Base-by-base conservation (phyloP, 1,140 invertebrate genomes). In the Himalopsyche phryganea region DNA sequence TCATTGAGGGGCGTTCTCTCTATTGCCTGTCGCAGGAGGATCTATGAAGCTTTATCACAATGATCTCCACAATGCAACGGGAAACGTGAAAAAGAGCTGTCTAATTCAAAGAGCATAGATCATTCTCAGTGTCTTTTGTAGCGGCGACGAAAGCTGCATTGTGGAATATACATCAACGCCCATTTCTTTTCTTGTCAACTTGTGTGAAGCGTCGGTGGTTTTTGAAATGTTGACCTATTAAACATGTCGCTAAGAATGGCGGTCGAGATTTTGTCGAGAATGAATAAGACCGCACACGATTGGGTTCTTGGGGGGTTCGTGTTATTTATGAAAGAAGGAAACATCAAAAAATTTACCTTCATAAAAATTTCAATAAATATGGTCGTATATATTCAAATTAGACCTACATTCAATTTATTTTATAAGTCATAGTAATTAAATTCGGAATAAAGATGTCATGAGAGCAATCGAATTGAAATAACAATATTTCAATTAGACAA, bases 121-220 rank as follows among this genome's bases (percentile, higher is more conserved):
- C 61, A 63, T 40, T 54, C 47, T 18, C 38, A 17, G 50, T 47
- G 54, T 49, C 61, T 53, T 58, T 63, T 63, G 61, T 63, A 33
- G 40, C 35, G 52, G 61, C 52, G 61, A 58, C 61, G 61, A 63
- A 63, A 63, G 61, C 56, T 50, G 50, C 56, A 55, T 44, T 46
- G 50, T 63, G 46, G 50, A 63, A 63, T 56, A 59, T 59, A 52
- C 50, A 63, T 63, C 61, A 59, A 63, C 61, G 61, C 61, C 56
- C 54, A 50, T 62, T 59, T 55, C 56, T 53, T 59, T 59, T 63
- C 56, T 58, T 63, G 56, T 62, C 60, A 52, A 35, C 46, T 23
- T 13, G 52, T 61, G 58, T 53, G 47, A 4, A 56, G 52, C 47
- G 47, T 47, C 45, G 33, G 38, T 48, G 35, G 32, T 52, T 51